A percentile compares a stretch with the other conserved stretches of the same genome.
Evolutionary conservation across 1,140 invertebrate species (phyloP).

Genomic region (Sweltsa coloradensis): DNA sequence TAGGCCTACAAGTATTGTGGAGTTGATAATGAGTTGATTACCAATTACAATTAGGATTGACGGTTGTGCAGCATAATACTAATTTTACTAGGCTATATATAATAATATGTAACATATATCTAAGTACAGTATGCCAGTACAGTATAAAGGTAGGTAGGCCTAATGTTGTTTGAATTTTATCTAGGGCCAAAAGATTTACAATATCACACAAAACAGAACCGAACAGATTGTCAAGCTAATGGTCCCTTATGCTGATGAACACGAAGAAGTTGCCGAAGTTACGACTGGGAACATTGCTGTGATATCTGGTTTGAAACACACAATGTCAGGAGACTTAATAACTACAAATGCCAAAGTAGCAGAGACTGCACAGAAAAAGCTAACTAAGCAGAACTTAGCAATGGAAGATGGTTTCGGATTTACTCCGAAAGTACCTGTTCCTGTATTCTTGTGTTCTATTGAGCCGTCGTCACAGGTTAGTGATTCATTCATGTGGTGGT

Average conservation of each 20-base stretch:
- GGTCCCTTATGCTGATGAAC: constrained; percentile 76
- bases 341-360: constrained; percentile 43
- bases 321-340: constrained; percentile 77
- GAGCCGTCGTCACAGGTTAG: constrained; percentile 37
- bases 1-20: no score
- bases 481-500: not conserved
- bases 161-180: constrained; percentile 7
- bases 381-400: constrained; percentile 25
- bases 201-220: constrained; percentile 45
- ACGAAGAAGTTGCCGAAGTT: constrained; percentile 53
- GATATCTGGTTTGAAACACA: constrained; percentile 68
- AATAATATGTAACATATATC: no score
- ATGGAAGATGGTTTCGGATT: constrained; percentile 1
- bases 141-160: no score
- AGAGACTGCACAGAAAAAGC: constrained; percentile 38
- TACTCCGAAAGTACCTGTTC: constrained; percentile 60
- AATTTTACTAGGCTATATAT: no score
- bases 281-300: constrained; percentile 81
- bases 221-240: constrained; percentile 58
- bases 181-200: constrained; percentile 58
- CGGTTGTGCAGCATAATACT: no score
- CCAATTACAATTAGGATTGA: no score
- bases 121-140: not conserved
- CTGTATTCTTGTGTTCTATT: constrained; percentile 95
- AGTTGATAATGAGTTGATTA: no score